Base-by-base conservation (phyloP, 2,113 vertebrate genomes). In the Aviceda subcristata region DNA sequence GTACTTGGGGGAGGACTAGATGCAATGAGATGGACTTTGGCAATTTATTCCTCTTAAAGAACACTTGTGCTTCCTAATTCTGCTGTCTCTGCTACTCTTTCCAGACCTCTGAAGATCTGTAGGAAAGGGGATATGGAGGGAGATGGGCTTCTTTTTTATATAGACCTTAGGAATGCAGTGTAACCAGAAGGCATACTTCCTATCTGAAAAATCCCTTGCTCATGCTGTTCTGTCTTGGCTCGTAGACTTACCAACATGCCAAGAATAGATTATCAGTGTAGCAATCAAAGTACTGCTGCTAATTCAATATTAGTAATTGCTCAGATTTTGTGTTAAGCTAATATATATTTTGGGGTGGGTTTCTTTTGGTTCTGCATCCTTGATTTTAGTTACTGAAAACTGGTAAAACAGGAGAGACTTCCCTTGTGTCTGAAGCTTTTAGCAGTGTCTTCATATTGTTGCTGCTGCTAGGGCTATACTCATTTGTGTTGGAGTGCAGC, bases 391-490 rank as follows among this genome's bases (percentile, higher is more conserved):
- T 90, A 19, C 14, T 71, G 43, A 64, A 73, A 76, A 72, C 11
- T 24, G 6, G 21, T 73, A 48, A 75, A 69, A 23, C 21, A 59
- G 36, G 53, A 73, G 57, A 45, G 23, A 55, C 27, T 64, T 93
- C 0, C 1, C 10, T 13, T 80, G 53, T 83, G 88, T 12, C 1
- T 38, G 38, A 63, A 26, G n/a, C 34, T 77, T 86, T 76, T 83
- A 88, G 11, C 48, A 39, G 38, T n/a, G 16, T 68, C 23, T 48
- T 85, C 15, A 13, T 68, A 9, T 11, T 53, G 34, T 73, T 64
- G 39, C 32, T 64, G 36, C 45, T 16, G 3, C 62, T 59, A 46
- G 19, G 18, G 30, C 15, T 45, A 5, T 0, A 0, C 15, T 94
- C 16, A 11, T 26, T 90, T 92, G 22, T 69, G 11, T 51, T 62